A percentile compares a stretch with the other conserved stretches of the same genome.
phyloP scores from a whole-genome alignment of 2,797 vertebrate genomes.

The Clamator glandarius region DNA sequence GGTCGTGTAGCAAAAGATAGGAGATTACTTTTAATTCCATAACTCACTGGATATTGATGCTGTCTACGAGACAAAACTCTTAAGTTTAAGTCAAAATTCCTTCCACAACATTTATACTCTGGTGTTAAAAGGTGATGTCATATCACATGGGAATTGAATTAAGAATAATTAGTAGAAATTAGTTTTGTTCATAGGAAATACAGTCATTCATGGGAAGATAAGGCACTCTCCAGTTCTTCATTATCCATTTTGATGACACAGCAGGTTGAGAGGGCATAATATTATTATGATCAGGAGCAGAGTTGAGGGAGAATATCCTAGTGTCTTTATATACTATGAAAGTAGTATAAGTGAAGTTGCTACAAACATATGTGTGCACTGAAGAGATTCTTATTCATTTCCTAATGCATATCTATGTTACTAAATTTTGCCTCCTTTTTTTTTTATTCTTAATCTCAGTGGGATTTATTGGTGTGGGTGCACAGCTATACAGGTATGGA shows the following conservation, averaged over 20 bases:
- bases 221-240: background rate
- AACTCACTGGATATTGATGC: background rate
- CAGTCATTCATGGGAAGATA: background rate
- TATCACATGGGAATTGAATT: background rate
- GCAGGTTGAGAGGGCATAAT: background rate
- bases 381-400: background rate
- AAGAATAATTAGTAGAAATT: background rate
- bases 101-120: background rate
- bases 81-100: background rate
- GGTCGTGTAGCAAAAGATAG: background rate
- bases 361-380: fast-evolving
- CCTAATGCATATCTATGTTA: background rate
- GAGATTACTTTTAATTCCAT: background rate
- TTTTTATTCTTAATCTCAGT: background rate
- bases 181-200: background rate
- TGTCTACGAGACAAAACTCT: background rate
- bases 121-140: background rate
- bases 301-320: no score
- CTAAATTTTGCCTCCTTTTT: background rate
- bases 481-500: background rate
- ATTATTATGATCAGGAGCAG: background rate
- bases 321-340: background rate
- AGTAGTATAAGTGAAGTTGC: background rate
- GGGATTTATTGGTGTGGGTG: background rate
- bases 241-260: background rate